These are phyloP conservation scores for Balearica regulorum DNA, from an alignment of 2,797 vertebrate genomes.

Conservation along the genomic window DNA sequence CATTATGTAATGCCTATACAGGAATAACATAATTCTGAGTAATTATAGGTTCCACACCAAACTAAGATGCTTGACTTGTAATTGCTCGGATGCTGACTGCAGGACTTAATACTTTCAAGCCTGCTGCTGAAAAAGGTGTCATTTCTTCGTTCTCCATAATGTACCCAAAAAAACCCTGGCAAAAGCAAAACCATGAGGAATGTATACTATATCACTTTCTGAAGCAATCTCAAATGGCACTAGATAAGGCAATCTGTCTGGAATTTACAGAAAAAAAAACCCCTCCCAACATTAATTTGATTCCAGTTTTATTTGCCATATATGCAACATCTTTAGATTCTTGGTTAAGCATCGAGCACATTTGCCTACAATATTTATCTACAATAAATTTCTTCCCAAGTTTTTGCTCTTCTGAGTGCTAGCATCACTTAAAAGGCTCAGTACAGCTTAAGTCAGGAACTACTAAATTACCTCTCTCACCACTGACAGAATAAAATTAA, in stretches of 20 bases:
- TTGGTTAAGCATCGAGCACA: not conserved
- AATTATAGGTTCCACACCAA: not conserved
- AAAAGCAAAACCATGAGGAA: not conserved
- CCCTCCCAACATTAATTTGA: fast-evolving
- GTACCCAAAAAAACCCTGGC: fast-evolving
- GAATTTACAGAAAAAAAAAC: not conserved
- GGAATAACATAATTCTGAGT: not conserved
- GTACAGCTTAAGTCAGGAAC: not conserved
- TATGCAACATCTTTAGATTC: not conserved
- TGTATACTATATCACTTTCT: not conserved
- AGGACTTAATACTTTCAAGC: not conserved
- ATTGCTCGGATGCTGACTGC: not conserved
- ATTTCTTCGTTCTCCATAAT: not conserved
- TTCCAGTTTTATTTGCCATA: not conserved
- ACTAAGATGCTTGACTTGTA: not conserved
- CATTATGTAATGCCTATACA: not conserved
- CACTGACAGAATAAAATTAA: not conserved
- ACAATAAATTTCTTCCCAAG: not conserved
- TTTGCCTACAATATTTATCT: not conserved
- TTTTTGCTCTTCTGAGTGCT: not conserved
- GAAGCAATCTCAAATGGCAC: not conserved
- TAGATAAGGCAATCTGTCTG: not conserved
- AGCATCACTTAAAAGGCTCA: not conserved
- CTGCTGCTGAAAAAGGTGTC: not conserved
- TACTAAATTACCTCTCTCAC: not conserved